Percentiles rank a stretch among this genome's conserved stretches.
Evolutionary conservation across 2,113 vertebrate genomes (phyloP).

Genomic region (Psilopsiagon aymara): DNA sequence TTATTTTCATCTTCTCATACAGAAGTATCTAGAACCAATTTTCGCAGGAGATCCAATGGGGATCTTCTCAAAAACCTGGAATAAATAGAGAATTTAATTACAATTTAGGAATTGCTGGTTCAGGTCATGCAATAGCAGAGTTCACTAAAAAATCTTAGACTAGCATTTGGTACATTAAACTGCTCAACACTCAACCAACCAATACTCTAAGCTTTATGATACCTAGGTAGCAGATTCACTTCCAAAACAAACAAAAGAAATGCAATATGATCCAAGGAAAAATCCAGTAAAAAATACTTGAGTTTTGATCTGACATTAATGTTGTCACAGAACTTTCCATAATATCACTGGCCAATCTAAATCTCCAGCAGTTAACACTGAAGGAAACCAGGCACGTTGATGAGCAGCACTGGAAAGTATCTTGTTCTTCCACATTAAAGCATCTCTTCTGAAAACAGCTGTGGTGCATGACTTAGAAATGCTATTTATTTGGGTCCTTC

Average conservation of each 20-base stretch:
- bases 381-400: background rate
- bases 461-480: background rate
- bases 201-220: background rate
- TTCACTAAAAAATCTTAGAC: background rate
- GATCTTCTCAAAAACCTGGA: slow-evolving; percentile 61
- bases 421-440: background rate
- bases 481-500: background rate
- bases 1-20: slow-evolving; percentile 25
- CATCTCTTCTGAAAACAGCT: background rate
- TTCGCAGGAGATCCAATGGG: background rate
- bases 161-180: background rate
- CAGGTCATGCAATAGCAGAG: background rate
- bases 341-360: background rate
- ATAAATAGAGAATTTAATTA: slow-evolving; percentile 44
- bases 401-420: background rate
- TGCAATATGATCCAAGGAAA: background rate
- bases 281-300: background rate
- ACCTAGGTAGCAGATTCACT: background rate
- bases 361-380: background rate
- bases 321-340: background rate
- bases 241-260: slow-evolving; percentile 19
- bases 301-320: background rate
- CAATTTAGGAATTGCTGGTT: background rate
- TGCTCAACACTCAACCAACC: background rate
- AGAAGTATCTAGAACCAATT: background rate